Evolutionary conservation across 2,113 vertebrate species (phyloP), one percentile per base, ranked within the genome.

Genomic region (Felis chaus): DNA sequence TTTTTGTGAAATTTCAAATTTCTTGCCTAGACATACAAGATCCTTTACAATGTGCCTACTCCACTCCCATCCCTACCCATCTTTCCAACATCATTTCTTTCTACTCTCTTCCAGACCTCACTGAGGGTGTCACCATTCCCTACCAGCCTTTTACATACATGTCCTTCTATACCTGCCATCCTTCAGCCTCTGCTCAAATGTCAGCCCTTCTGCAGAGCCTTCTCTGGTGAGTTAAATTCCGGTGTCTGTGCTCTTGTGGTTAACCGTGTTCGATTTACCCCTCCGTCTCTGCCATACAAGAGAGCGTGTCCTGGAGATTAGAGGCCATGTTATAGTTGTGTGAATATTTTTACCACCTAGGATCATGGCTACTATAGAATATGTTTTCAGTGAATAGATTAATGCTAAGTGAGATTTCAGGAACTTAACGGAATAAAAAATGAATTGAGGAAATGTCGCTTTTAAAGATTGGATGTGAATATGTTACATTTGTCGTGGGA

Each of bases 391-490:
- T 50, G 39, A 81, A 45, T 73, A 57, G n/a, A 45, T 74, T 36
- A 69, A 29, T 13, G 16, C 31, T 80, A 48, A 79, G 16, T 66
- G 69, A 81, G 25, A 61, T 79, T 93, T 91, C 8, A 36, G 83
- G 27, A 81, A 79, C 16, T 73, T 90, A 68, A 74, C 19, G 6
- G 10, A 68, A 57, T 21, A 69, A 88, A 89, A 90, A 63, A 25
- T 48, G 8, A 76, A 81, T 1, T 69, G 57, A 90, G 21, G 33
- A 91, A 81, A 55, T 57, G 2, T 2, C 50, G 1, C 27, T 91
- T 89, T 82, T 63, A 29, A 73, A 88, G 45, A 92, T 92, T 88
- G 33, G 27, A 50, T 45, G 31, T 76, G 68, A 92, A 92, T 71
- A 7, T 57, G 21, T 80, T 63, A 10, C 1, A n/a, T 78, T 90